Percentiles rank a stretch among this genome's conserved stretches.
Conservation (phyloP, 2,888 invertebrate species). For the Steinernema scapterisci region DNA sequence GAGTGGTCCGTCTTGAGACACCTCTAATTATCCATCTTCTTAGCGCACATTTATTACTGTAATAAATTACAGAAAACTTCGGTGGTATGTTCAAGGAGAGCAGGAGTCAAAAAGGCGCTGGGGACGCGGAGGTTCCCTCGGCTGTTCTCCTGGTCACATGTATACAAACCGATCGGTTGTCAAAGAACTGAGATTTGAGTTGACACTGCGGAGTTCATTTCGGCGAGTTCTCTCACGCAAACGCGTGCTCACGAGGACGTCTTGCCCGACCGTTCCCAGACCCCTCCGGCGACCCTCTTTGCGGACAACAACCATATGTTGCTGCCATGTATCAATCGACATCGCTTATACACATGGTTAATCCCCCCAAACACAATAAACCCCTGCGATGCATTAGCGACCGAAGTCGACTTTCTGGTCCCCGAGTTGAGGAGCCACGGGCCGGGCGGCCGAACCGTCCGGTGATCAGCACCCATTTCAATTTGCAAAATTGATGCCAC, state of each 20-base stretch:
- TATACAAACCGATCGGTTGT: background rate
- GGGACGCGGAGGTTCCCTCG: no score
- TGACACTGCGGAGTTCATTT: background rate
- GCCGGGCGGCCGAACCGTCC: no score
- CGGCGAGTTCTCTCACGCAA: slow-evolving; percentile 14
- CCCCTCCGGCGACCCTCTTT: slow-evolving; percentile 9
- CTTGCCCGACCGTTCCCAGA: slow-evolving; percentile 10
- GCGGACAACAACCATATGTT: slow-evolving; percentile 12
- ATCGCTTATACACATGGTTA: slow-evolving; percentile 32
- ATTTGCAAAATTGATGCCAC: slow-evolving; percentile 3
- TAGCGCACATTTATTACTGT: slow-evolving; percentile 22
- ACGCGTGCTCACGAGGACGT: background rate
- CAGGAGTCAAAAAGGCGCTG: background rate
- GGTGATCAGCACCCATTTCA: no score
- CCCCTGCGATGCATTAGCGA: slow-evolving; percentile 18
- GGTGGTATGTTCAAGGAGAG: background rate
- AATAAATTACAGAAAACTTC: slow-evolving; percentile 18
- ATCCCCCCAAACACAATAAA: slow-evolving; percentile 23
- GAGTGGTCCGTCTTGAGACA: background rate
- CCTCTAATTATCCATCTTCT: slow-evolving; percentile 30
- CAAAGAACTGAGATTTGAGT: background rate
- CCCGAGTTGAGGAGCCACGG: background rate
- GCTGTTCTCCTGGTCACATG: background rate
- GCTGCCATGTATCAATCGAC: slow-evolving; percentile 28
- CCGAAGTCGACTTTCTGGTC: background rate